phyloP scores from a whole-genome alignment of 2,113 vertebrate species.

The Rostratula benghalensis region DNA sequence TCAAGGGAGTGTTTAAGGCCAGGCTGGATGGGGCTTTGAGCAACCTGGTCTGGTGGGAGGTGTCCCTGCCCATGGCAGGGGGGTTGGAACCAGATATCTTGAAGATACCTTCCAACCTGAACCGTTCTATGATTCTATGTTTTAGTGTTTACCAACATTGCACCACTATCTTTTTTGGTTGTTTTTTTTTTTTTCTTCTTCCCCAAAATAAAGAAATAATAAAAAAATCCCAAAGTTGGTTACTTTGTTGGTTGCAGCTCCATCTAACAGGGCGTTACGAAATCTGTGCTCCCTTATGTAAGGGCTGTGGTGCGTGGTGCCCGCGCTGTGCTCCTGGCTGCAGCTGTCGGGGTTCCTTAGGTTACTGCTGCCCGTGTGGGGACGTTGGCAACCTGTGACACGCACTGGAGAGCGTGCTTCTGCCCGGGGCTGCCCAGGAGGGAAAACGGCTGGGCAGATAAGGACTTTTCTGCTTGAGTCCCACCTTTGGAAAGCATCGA shows the following conservation, averaged over 20 bases:
- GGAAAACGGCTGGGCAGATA: neutral
- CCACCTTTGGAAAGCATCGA: neutral
- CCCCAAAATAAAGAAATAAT: neutral
- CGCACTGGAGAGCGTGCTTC: neutral
- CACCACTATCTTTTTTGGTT: neutral
- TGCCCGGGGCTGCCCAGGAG: neutral
- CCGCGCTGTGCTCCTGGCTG: neutral
- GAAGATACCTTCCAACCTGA: too few relatives aligned
- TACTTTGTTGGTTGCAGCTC: neutral
- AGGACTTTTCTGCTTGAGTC: neutral
- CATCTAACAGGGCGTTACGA: neutral
- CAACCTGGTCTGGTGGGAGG: too few relatives aligned
- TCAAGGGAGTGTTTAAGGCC: too few relatives aligned
- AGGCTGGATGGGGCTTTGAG: too few relatives aligned
- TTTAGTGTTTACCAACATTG: fast-evolving
- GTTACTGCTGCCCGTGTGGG: neutral
- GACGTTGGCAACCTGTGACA: neutral
- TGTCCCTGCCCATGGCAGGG: too few relatives aligned
- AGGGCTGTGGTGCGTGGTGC: fast-evolving
- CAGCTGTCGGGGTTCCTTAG: slow-evolving; percentile 68
- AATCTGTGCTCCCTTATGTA: neutral
- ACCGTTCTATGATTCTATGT: too few relatives aligned
- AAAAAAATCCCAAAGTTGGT: neutral
- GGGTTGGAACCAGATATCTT: too few relatives aligned
- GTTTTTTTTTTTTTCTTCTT: too few relatives aligned